Evolutionary conservation across 2,113 vertebrate species (phyloP).

Genomic region (Motacilla alba): DNA sequence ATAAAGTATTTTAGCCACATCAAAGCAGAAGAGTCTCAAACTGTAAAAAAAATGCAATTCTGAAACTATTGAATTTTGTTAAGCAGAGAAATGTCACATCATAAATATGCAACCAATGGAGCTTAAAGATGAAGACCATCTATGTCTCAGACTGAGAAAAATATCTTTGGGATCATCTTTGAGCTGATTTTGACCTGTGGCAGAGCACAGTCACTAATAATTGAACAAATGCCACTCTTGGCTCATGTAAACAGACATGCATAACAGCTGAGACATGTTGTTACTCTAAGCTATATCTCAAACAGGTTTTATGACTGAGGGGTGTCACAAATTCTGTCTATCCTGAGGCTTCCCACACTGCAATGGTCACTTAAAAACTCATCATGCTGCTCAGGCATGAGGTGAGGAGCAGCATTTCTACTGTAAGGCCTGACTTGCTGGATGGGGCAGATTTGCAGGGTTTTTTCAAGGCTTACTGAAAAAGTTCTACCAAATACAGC

Average conservation of each 20-base stretch:
- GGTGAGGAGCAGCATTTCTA: background rate
- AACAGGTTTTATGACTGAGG: background rate
- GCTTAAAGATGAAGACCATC: background rate
- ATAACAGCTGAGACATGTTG: background rate
- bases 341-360: background rate
- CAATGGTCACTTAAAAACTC: background rate
- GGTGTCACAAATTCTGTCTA: conserved; percentile 10
- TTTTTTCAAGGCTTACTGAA: background rate
- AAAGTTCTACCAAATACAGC: background rate
- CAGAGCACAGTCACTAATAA: background rate
- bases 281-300: background rate
- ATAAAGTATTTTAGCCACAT: conserved; percentile 16
- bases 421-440: background rate
- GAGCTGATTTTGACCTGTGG: background rate
- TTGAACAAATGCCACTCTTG: background rate
- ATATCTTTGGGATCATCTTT: background rate
- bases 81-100: background rate
- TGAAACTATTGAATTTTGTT: conserved; percentile 27
- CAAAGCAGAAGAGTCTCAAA: conserved; percentile 37
- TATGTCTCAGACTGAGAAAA: background rate
- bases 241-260: conserved; percentile 12
- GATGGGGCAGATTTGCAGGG: background rate
- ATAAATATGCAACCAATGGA: background rate
- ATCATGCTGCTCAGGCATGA: background rate
- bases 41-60: conserved; percentile 13